phyloP scores from a whole-genome alignment of 2,113 vertebrate species.

The Uria aalge region DNA sequence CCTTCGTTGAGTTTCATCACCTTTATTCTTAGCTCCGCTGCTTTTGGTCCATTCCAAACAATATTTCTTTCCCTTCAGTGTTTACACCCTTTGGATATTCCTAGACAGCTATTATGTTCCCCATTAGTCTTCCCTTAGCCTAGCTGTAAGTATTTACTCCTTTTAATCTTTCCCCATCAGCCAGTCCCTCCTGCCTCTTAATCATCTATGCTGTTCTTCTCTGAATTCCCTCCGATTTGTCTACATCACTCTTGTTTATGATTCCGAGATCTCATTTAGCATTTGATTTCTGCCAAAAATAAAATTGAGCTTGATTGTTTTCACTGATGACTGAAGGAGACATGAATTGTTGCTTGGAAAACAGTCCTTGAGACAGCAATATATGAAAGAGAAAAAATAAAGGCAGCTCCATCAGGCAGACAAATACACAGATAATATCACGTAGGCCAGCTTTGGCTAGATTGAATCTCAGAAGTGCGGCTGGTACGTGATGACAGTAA shows the following conservation, averaged over 20 bases:
- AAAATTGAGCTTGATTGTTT: slow-evolving; percentile 63
- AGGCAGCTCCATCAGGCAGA: slow-evolving; percentile 42
- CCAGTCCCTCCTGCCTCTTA: slow-evolving; percentile 6
- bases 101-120: neutral
- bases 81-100: slow-evolving; percentile 11
- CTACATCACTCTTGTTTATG: slow-evolving; percentile 58
- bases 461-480: slow-evolving; percentile 13
- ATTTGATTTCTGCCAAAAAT: slow-evolving; percentile 64
- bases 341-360: slow-evolving; percentile 55
- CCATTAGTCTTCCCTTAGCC: neutral
- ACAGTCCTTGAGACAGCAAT: slow-evolving; percentile 51
- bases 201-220: slow-evolving; percentile 4
- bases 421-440: slow-evolving; percentile 20
- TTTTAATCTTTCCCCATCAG: slow-evolving; percentile 46
- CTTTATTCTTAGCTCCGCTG: neutral
- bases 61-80: slow-evolving; percentile 16
- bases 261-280: slow-evolving; percentile 56
- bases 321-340: slow-evolving; percentile 49
- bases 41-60: neutral
- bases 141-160: slow-evolving; percentile 1
- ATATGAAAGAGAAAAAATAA: neutral
- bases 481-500: slow-evolving; percentile 52
- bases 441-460: neutral
- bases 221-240: slow-evolving; percentile 35
- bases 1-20: neutral